phyloP scores from a whole-genome alignment of 2,888 invertebrate genomes.

The Melanostoma mellinum region DNA sequence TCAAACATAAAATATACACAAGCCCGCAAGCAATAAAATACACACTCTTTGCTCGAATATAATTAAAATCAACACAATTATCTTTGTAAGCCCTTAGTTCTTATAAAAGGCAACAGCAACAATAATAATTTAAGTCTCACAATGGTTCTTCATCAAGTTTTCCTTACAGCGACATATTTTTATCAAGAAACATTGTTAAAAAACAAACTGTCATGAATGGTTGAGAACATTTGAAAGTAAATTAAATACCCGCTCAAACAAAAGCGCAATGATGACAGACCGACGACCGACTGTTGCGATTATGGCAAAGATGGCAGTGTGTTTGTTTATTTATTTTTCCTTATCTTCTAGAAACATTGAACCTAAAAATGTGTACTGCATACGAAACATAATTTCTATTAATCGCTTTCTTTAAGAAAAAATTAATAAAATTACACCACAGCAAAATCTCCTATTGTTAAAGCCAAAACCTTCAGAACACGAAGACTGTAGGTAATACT shows the following conservation, averaged over 20 bases:
- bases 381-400: too few relatives aligned
- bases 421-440: too few relatives aligned
- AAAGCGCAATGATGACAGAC: not conserved
- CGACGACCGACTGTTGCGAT: too few relatives aligned
- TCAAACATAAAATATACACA: slow-evolving; percentile 9
- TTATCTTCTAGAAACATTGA: too few relatives aligned
- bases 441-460: too few relatives aligned
- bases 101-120: not conserved
- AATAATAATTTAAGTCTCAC: slow-evolving; percentile 20
- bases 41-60: slow-evolving; percentile 22
- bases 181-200: not conserved
- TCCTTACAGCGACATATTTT: slow-evolving; percentile 1
- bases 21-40: slow-evolving; percentile 19
- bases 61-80: slow-evolving; percentile 24
- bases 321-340: not conserved
- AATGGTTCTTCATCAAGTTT: slow-evolving; percentile 3
- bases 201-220: not conserved
- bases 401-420: too few relatives aligned
- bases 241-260: slow-evolving; percentile 11
- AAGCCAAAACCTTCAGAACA: too few relatives aligned
- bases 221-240: slow-evolving; percentile 6
- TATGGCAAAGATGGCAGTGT: not conserved
- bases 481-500: too few relatives aligned
- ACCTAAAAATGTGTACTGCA: too few relatives aligned
- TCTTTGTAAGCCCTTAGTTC: slow-evolving; percentile 1